These are phyloP conservation scores for Prorops nasuta DNA, from an alignment of 1,140 invertebrate species.

Conservation along the genomic window DNA sequence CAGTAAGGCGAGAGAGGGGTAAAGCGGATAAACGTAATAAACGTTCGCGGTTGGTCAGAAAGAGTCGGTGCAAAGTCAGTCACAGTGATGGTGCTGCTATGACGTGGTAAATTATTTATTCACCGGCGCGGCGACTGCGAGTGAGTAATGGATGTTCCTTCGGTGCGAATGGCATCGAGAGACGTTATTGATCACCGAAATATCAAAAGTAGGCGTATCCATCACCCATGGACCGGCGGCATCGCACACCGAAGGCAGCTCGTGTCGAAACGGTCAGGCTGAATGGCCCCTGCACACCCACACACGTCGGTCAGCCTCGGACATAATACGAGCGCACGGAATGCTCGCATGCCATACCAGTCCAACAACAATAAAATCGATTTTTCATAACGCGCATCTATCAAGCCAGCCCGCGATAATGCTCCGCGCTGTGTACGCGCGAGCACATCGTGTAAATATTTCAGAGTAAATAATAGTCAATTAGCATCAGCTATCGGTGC, in stretches of 20 bases:
- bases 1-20: too few relatives aligned
- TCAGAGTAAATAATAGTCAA: background rate
- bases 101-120: conserved; percentile 48
- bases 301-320: conserved; percentile 21
- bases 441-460: background rate
- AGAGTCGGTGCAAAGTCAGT: conserved; percentile 22
- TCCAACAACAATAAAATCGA: conserved; percentile 33
- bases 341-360: conserved; percentile 13
- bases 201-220: conserved; percentile 46
- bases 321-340: conserved; percentile 25
- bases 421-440: background rate
- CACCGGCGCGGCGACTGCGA: conserved; percentile 30
- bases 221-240: conserved; percentile 37
- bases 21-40: too few relatives aligned
- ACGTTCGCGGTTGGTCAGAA: too few relatives aligned
- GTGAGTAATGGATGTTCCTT: conserved; percentile 42
- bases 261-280: conserved; percentile 17
- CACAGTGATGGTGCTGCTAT: conserved; percentile 34
- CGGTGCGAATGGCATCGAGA: conserved; percentile 33
- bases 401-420: conserved; percentile 30
- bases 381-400: conserved; percentile 33
- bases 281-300: conserved; percentile 9
- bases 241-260: conserved; percentile 10
- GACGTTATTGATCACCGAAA: conserved; percentile 47
- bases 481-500: background rate